phyloP scores from a whole-genome alignment of 2,797 vertebrate species.

The Pipistrellus kuhlii region DNA sequence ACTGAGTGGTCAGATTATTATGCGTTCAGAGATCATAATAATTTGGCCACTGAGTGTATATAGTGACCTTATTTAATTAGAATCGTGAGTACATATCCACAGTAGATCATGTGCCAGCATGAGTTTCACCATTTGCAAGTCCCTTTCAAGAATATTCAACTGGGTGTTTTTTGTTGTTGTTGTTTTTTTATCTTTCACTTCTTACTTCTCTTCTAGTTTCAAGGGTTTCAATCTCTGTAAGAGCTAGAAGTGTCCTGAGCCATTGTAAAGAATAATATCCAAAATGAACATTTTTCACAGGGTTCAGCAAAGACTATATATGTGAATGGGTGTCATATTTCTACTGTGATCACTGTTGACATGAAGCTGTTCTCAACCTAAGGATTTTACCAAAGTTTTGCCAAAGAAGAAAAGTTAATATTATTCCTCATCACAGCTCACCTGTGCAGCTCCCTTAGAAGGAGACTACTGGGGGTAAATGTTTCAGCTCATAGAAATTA shows the following conservation, averaged over 20 bases:
- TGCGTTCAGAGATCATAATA: no score
- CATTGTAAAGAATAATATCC: background rate
- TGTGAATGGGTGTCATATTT: background rate
- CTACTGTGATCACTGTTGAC: background rate
- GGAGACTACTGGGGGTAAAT: background rate
- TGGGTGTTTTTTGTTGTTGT: no score
- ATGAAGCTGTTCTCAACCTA: background rate
- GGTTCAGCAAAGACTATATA: background rate
- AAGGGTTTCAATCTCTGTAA: background rate
- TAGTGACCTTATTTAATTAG: background rate
- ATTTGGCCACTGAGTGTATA: no score
- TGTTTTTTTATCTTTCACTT: background rate
- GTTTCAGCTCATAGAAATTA: background rate
- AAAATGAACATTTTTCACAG: background rate
- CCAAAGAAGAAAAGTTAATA: background rate
- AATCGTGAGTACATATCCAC: background rate
- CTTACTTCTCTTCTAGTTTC: background rate
- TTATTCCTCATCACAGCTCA: background rate
- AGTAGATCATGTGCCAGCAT: background rate
- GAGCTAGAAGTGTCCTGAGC: background rate
- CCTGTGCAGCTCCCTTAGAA: background rate
- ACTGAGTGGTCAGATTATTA: no score
- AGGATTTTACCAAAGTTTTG: background rate
- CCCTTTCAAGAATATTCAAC: background rate
- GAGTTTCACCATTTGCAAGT: background rate